These are phyloP conservation scores for Agapornis canus DNA, from an alignment of 2,797 vertebrate species.

Conservation along the genomic window DNA sequence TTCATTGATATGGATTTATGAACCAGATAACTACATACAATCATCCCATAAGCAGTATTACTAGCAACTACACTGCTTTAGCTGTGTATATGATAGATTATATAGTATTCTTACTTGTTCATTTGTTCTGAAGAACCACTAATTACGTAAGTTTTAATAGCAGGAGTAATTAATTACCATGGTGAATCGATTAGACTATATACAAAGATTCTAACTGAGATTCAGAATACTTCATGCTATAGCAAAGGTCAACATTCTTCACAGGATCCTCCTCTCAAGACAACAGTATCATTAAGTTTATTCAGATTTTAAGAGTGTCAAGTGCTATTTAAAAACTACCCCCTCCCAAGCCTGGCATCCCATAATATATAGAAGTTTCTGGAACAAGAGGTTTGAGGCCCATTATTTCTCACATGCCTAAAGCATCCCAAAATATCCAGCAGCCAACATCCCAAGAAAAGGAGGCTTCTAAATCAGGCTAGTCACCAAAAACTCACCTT, in stretches of 20 bases:
- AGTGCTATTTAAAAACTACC: not conserved
- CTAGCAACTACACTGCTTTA: not conserved
- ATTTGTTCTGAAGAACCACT: not conserved
- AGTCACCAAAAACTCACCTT: constrained; percentile 82
- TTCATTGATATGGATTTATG: not conserved
- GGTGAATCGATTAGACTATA: not conserved
- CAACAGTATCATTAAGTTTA: not conserved
- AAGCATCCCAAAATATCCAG: not conserved
- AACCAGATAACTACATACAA: not conserved
- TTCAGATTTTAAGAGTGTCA: not conserved
- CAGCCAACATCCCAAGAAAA: not conserved
- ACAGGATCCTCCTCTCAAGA: not conserved
- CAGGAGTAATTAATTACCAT: not conserved
- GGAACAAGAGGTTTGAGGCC: not conserved
- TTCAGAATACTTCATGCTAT: not conserved
- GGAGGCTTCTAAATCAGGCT: not conserved
- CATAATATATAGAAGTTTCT: not conserved
- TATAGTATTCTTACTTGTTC: not conserved
- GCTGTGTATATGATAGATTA: not conserved
- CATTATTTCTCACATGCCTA: not conserved
- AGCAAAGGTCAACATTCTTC: not conserved
- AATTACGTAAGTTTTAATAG: not conserved
- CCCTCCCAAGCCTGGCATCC: rapidly evolving
- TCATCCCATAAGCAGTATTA: not conserved
- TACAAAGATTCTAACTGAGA: not conserved